Percentiles rank a stretch among this genome's conserved stretches.
These are phyloP conservation scores for Proteles cristata DNA, from an alignment of 2,113 vertebrate genomes.

Conservation along the genomic window DNA sequence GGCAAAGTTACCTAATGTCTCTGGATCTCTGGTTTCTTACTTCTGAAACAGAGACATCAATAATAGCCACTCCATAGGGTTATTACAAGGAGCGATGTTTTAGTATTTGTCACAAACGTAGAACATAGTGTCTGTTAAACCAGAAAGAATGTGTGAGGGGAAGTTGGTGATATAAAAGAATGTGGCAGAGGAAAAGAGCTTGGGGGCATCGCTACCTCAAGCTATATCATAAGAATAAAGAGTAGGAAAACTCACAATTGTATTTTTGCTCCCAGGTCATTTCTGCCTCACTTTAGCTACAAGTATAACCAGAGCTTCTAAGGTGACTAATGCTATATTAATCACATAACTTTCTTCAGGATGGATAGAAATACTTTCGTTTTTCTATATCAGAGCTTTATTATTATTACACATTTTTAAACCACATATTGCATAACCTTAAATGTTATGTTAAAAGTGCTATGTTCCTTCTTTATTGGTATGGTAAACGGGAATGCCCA, in stretches of 20 bases:
- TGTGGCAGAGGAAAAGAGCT: not conserved
- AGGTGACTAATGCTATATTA: constrained; percentile 19
- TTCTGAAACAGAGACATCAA: not conserved
- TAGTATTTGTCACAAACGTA: constrained; percentile 35
- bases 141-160: not conserved
- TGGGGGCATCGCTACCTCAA: not conserved
- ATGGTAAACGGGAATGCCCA: constrained; percentile 34
- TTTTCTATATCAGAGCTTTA: constrained; percentile 37
- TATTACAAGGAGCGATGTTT: not conserved
- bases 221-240: not conserved
- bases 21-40: not conserved
- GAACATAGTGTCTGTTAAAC: not conserved
- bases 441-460: not conserved
- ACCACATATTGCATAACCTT: not conserved
- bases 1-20: not conserved
- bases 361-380: not conserved
- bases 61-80: not conserved
- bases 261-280: not conserved
- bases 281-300: constrained; percentile 6
- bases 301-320: not conserved
- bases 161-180: not conserved
- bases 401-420: constrained; percentile 11
- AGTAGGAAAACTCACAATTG: not conserved
- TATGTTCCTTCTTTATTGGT: constrained; percentile 1
- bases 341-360: not conserved